A percentile compares a stretch with the other conserved stretches of the same genome.
Evolutionary conservation across 1,140 invertebrate species (phyloP).

Genomic region (Micrasema minimum): DNA sequence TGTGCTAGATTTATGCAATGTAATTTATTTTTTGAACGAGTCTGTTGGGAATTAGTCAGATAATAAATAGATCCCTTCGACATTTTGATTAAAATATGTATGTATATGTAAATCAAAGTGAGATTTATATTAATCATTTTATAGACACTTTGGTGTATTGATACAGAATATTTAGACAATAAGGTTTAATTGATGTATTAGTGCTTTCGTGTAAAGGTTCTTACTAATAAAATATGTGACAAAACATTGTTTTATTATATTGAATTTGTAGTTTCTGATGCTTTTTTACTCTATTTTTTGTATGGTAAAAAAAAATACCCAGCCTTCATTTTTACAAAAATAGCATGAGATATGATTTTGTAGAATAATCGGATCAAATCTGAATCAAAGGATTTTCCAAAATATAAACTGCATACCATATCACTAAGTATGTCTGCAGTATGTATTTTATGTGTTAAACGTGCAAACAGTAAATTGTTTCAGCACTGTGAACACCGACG

Average conservation of each 20-base stretch:
- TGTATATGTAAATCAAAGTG: constrained; percentile 64
- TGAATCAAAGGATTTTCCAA: too few species aligned
- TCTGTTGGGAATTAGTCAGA: constrained; percentile 64
- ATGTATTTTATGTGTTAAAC: too few species aligned
- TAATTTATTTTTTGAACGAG: constrained; percentile 51
- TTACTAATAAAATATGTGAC: constrained; percentile 67
- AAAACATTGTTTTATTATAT: constrained; percentile 25
- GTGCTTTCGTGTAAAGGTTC: constrained; percentile 69
- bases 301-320: too few species aligned
- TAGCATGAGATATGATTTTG: too few species aligned
- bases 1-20: constrained; percentile 44
- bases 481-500: too few species aligned
- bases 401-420: too few species aligned
- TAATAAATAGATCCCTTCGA: constrained; percentile 61
- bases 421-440: too few species aligned
- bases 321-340: too few species aligned
- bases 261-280: too few species aligned
- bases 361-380: too few species aligned
- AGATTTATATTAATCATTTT: constrained; percentile 65
- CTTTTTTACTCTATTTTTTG: too few species aligned
- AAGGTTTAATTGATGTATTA: constrained; percentile 69
- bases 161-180: constrained; percentile 67
- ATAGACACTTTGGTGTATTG: constrained; percentile 65
- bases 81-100: constrained; percentile 61
- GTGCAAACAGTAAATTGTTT: too few species aligned